A percentile compares a stretch with the other conserved stretches of the same genome.
These are phyloP conservation scores for Pangasius djambal DNA, from an alignment of 2,797 vertebrate genomes.

Conservation along the genomic window DNA sequence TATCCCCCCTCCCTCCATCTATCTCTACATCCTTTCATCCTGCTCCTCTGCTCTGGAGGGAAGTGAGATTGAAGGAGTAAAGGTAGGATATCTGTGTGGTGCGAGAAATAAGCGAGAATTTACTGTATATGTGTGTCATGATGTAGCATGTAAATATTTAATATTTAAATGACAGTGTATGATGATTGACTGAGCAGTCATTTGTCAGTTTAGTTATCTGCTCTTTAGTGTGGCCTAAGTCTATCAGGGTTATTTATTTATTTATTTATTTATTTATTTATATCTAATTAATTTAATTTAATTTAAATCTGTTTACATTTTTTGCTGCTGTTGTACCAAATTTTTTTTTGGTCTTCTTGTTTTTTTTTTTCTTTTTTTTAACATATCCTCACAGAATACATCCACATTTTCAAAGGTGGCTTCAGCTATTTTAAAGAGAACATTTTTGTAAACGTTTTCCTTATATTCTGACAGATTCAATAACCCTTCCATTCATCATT, in stretches of 20 bases:
- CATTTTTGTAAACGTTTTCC: neutral
- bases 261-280: neutral
- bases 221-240: neutral
- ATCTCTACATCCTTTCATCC: constrained; percentile 13
- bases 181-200: neutral
- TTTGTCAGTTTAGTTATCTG: neutral
- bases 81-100: neutral
- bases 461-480: neutral
- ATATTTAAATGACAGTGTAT: neutral
- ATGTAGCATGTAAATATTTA: neutral
- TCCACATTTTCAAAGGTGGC: neutral
- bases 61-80: constrained; percentile 25
- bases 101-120: neutral
- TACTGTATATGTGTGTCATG: neutral
- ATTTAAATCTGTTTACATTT: neutral
- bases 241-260: neutral
- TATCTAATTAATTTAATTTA: too few species aligned
- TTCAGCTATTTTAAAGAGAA: neutral
- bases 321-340: neutral
- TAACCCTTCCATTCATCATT: neutral
- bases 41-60: constrained; percentile 5
- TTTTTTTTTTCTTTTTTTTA: neutral
- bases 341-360: neutral
- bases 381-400: neutral
- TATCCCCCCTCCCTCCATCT: constrained; percentile 23